These are phyloP conservation scores for Drosophila tsacasi DNA, from an alignment of 1,140 invertebrate genomes.

Conservation along the genomic window DNA sequence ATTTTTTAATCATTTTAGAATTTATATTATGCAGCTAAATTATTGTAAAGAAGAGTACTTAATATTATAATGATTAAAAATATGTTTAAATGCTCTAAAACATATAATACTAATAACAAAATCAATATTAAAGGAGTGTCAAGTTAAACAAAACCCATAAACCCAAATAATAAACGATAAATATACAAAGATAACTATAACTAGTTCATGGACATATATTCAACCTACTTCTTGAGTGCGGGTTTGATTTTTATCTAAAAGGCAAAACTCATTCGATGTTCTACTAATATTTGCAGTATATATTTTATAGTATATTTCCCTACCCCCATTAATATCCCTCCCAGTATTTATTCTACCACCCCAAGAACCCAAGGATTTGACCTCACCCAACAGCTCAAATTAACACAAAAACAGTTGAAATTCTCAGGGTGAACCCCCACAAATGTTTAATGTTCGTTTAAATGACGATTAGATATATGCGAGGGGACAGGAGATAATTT, in stretches of 20 bases:
- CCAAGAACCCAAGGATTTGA: background rate
- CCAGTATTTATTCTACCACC: background rate
- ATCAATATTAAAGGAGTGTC: background rate
- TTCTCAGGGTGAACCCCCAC: background rate
- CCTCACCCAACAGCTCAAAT: slow-evolving; percentile 13
- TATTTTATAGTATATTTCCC: background rate
- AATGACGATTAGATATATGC: slow-evolving; percentile 26
- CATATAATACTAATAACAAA: background rate
- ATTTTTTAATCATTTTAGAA: background rate
- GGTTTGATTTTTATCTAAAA: background rate
- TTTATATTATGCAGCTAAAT: background rate
- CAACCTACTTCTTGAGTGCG: slow-evolving; percentile 1
- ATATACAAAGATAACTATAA: background rate
- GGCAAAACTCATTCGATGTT: background rate
- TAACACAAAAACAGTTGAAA: slow-evolving; percentile 14
- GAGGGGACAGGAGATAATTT: background rate
- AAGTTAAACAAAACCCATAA: background rate
- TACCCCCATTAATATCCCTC: too few relatives aligned
- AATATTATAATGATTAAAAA: background rate
- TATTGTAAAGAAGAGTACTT: background rate
- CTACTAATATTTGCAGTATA: background rate
- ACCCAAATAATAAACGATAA: background rate
- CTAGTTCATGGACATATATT: slow-evolving; percentile 3
- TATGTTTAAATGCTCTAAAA: too few relatives aligned
- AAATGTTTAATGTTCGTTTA: slow-evolving; percentile 31